Evolutionary conservation across 2,797 vertebrate genomes (phyloP), one percentile per base, ranked within the genome.

Genomic region (Sebastiscus albofasciatus): DNA sequence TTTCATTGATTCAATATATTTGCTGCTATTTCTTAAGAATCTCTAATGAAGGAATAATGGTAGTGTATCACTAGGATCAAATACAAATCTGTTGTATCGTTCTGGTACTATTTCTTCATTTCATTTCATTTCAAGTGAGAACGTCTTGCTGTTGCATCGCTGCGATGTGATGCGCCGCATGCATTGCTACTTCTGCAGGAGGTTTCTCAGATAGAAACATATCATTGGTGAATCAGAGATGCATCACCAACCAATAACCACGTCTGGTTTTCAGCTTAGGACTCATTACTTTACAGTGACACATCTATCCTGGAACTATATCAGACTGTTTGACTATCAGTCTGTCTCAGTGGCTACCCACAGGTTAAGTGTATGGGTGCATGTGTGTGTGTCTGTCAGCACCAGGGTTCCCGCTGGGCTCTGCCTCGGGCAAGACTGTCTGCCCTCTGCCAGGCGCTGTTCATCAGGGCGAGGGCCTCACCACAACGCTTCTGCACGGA

Each of bases 401-500:
- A 99, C 98, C 98, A 99, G 42, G 98, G 98, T 87, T 99, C 98
- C 70, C 98, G 95, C 82, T 97, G 97, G 1, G 97, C 96, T 82
- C 98, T 94, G 31, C 98, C 98, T 0, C 98, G 95, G 90, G 97
- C 97, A 71, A 99, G 95, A 87, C 98, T 99, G 96, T 99, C 98
- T 0, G 98, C 97, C 83, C 98, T 96, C 95, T 99, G 98, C 98
- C 98, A 99, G 29, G 96, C 95, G 4, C 96, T 98, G 83, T 94
- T 95, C 83, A 99, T 99, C 89, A 99, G 96, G 81, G 96, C 95
- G 76, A 99, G 93, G 3, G 98, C 98, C 0, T 99, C 97, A 6
- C 96, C 87, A 0, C 97, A 99, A 26, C 97, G 97, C 92, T 98
- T 99, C 95, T 95, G 95, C 85, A 94, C 24, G 0, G 94, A 88